phyloP scores from a whole-genome alignment of 1,140 invertebrate genomes.

The Asbolus verrucosus region DNA sequence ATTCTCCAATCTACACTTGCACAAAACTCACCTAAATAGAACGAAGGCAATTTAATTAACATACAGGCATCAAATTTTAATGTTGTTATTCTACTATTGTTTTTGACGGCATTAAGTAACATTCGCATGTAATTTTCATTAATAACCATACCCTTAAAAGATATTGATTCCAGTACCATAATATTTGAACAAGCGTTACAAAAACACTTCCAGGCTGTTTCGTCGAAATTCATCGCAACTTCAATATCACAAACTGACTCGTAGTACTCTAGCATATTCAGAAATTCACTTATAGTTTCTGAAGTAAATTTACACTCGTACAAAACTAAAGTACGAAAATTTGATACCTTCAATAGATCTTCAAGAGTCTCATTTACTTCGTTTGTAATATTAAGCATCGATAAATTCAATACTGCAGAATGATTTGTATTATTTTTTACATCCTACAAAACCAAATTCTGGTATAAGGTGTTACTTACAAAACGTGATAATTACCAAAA shows the following conservation, averaged over 20 bases:
- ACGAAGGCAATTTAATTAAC: slow-evolving; percentile 57
- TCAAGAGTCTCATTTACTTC: slow-evolving; percentile 62
- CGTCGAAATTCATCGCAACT: slow-evolving; percentile 57
- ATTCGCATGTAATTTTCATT: slow-evolving; percentile 57
- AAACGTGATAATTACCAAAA: slow-evolving; percentile 47
- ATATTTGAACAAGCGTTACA: slow-evolving; percentile 57
- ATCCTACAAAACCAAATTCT: slow-evolving; percentile 55
- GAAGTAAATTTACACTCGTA: slow-evolving; percentile 58
- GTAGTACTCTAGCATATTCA: slow-evolving; percentile 62
- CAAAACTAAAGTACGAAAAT: slow-evolving; percentile 58
- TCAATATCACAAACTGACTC: slow-evolving; percentile 58
- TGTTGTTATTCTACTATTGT: slow-evolving; percentile 55
- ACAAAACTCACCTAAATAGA: slow-evolving; percentile 57
- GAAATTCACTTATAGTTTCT: slow-evolving; percentile 60
- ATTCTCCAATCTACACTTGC: not conserved
- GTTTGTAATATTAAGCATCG: slow-evolving; percentile 55
- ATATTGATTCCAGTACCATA: slow-evolving; percentile 53
- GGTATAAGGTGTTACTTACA: too few species aligned
- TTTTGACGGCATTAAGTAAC: slow-evolving; percentile 56
- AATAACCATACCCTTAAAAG: slow-evolving; percentile 58
- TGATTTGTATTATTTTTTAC: slow-evolving; percentile 61
- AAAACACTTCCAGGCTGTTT: slow-evolving; percentile 58
- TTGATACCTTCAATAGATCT: slow-evolving; percentile 59
- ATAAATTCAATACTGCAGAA: slow-evolving; percentile 59
- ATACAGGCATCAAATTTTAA: slow-evolving; percentile 60